Evolutionary conservation across 2,113 vertebrate species (phyloP).

Genomic region (Takifugu flavidus): DNA sequence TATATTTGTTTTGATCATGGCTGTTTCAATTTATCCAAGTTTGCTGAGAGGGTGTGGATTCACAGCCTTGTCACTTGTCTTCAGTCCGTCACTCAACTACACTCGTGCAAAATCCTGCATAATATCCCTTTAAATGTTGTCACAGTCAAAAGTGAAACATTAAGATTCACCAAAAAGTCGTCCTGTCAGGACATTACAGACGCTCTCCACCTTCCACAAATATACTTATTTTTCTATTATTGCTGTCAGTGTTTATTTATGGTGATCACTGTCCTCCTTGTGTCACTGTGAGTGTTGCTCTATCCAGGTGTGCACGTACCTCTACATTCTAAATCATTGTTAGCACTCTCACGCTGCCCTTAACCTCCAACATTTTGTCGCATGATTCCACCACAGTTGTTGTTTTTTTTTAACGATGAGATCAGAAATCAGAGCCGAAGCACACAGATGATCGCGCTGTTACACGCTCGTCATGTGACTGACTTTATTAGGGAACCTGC

Average conservation of each 20-base stretch:
- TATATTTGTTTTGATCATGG: too few species aligned
- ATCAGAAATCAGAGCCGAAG: conserved; percentile 28
- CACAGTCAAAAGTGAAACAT: conserved; percentile 5
- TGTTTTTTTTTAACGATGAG: too few species aligned
- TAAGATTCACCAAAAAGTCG: too few species aligned
- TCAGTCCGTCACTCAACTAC: too few species aligned
- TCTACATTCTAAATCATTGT: conserved; percentile 12
- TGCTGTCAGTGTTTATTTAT: conserved; percentile 2
- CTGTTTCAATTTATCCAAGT: too few species aligned
- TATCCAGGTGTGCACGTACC: conserved; percentile 4
- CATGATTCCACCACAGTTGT: conserved; percentile 28
- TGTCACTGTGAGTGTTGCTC: conserved; percentile 4
- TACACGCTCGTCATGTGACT: not conserved
- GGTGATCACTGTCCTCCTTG: not conserved
- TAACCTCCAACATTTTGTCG: conserved; percentile 43
- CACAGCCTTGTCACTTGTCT: not conserved
- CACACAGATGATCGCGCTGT: conserved; percentile 3
- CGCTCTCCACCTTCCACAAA: conserved; percentile 11
- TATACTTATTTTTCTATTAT: conserved; percentile 39
- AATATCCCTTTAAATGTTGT: not conserved
- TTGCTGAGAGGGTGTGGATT: not conserved
- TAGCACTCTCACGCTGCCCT: conserved; percentile 26
- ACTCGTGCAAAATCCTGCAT: not conserved
- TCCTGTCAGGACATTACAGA: conserved; percentile 7
- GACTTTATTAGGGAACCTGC: not conserved